Evolutionary conservation across 2,113 vertebrate species (phyloP).

Genomic region (Cynocephalus volans): DNA sequence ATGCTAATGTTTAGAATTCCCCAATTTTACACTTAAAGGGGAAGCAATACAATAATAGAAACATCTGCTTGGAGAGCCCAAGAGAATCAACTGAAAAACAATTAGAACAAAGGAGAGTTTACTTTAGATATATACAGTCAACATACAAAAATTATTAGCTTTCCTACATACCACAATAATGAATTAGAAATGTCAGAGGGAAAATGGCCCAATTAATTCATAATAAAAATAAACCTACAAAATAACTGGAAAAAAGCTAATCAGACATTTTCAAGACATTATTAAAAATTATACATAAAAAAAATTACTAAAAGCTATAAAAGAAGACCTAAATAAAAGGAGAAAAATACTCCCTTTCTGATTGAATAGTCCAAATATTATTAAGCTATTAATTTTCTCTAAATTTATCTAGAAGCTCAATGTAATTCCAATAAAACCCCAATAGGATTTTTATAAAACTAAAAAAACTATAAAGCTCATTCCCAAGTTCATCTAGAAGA

Average conservation of each 20-base stretch:
- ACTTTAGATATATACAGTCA: background rate
- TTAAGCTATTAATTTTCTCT: background rate
- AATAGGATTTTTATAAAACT: slow-evolving; percentile 4
- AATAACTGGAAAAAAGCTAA: slow-evolving; percentile 18
- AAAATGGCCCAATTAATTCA: background rate
- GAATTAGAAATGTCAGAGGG: background rate
- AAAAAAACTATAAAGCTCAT: too few relatives aligned
- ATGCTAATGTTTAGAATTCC: slow-evolving; percentile 32
- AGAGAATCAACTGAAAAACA: background rate
- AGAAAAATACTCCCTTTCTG: background rate
- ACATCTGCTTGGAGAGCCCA: background rate
- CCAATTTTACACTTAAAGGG: background rate
- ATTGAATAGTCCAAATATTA: background rate
- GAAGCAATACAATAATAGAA: background rate
- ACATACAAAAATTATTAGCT: slow-evolving; percentile 6
- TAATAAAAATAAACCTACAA: background rate
- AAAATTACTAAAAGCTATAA: slow-evolving; percentile 13
- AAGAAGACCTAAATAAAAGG: background rate
- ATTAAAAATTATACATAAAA: background rate
- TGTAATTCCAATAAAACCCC: background rate
- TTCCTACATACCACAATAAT: background rate
- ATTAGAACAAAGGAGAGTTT: background rate
- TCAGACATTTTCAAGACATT: background rate
- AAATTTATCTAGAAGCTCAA: slow-evolving; percentile 11
- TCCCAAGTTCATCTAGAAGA: background rate